Percentiles rank a stretch among this genome's conserved stretches.
phyloP scores from a whole-genome alignment of 2,888 invertebrate genomes.

The Cephus runcator region DNA sequence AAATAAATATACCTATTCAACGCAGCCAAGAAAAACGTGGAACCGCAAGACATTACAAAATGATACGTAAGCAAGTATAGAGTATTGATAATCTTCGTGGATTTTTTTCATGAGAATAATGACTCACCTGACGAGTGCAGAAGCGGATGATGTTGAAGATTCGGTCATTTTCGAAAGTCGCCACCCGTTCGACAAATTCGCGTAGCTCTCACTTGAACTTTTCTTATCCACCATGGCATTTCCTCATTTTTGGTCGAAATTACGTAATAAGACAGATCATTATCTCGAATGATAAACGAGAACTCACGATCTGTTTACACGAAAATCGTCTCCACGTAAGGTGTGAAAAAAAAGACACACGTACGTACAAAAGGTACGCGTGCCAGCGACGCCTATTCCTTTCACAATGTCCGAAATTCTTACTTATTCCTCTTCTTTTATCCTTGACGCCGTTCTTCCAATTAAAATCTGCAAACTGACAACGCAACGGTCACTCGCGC shows the following conservation, averaged over 20 bases:
- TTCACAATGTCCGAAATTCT: neutral
- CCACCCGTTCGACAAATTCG: slow-evolving; percentile 49
- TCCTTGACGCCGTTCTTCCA: neutral
- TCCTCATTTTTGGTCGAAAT: slow-evolving; percentile 39
- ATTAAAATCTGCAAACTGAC: neutral
- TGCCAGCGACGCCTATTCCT: neutral
- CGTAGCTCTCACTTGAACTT: slow-evolving; percentile 45
- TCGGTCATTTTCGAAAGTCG: slow-evolving; percentile 58
- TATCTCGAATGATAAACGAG: slow-evolving; percentile 31
- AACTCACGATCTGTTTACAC: slow-evolving; percentile 28
- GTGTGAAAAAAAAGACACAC: slow-evolving; percentile 8
- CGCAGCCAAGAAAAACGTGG: neutral
- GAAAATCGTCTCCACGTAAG: slow-evolving; percentile 8
- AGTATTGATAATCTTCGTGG: neutral
- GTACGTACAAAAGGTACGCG: slow-evolving; percentile 6
- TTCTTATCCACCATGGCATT: slow-evolving; percentile 56
- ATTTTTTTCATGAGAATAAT: neutral
- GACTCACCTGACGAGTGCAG: slow-evolving; percentile 57
- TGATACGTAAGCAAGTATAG: neutral
- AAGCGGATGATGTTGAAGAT: slow-evolving; percentile 48
- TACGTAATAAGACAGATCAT: slow-evolving; percentile 46
- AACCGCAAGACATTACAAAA: neutral
- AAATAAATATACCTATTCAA: neutral
- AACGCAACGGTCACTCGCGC: neutral
- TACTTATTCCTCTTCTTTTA: neutral